Conservation (phyloP, 2,888 invertebrate genomes). For the Celastrina argiolus region DNA sequence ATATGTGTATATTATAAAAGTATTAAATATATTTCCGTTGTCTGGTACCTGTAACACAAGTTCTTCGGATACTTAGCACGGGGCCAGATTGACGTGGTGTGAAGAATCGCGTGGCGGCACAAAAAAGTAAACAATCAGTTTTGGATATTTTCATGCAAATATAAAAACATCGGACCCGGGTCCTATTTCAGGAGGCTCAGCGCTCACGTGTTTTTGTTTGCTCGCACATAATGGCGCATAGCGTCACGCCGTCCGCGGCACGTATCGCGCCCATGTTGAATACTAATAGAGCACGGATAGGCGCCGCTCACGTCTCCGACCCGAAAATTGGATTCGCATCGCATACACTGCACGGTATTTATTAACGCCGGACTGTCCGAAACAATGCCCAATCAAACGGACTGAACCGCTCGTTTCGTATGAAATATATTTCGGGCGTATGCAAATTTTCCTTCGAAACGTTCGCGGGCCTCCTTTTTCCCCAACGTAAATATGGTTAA, state of each 20-base stretch:
- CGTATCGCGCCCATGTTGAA: constrained; percentile 50
- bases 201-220: constrained; percentile 57
- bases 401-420: constrained; percentile 38
- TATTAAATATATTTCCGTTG: too few species aligned
- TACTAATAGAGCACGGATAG: constrained; percentile 55
- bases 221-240: constrained; percentile 51
- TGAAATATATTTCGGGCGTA: constrained; percentile 12
- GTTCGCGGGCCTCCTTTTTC: constrained; percentile 4
- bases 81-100: background rate
- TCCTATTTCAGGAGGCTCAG: constrained; percentile 46
- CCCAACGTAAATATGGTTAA: constrained; percentile 24
- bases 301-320: constrained; percentile 48
- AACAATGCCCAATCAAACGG: constrained; percentile 70
- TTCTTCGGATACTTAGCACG: too few species aligned
- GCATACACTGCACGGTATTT: constrained; percentile 55
- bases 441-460: constrained; percentile 2
- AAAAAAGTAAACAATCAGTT: constrained; percentile 35
- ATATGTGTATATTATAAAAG: too few species aligned
- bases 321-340: constrained; percentile 64
- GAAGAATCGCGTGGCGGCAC: background rate
- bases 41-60: too few species aligned
- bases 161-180: constrained; percentile 36
- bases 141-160: constrained; percentile 31
- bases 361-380: constrained; percentile 48
- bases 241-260: constrained; percentile 56